Percentiles rank a stretch among this genome's conserved stretches.
These are phyloP conservation scores for Eclectus roratus DNA, from an alignment of 2,113 vertebrate species.

Conservation along the genomic window DNA sequence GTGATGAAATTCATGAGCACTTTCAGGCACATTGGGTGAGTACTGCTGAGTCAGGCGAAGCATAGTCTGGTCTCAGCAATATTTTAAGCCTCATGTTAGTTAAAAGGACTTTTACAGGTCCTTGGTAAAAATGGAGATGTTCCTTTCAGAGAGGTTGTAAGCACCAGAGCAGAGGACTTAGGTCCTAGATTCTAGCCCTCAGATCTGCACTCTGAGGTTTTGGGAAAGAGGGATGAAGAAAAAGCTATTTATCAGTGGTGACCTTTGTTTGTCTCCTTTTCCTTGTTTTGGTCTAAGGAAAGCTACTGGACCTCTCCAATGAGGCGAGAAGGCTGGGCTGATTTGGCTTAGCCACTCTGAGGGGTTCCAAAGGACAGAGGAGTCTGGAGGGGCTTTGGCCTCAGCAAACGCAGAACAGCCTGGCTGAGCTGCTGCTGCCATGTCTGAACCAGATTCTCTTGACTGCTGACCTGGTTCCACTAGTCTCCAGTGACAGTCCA, in stretches of 20 bases:
- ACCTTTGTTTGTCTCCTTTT: background rate
- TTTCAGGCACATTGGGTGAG: background rate
- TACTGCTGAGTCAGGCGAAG: constrained; percentile 22
- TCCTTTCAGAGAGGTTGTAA: background rate
- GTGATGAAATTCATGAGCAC: background rate
- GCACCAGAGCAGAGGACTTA: background rate
- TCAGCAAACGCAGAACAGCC: background rate
- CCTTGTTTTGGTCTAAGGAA: background rate
- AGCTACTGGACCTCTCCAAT: background rate
- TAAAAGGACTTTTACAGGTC: background rate
- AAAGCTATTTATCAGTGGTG: background rate
- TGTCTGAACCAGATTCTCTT: background rate
- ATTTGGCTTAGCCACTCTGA: background rate
- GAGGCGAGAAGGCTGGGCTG: background rate
- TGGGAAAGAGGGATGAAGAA: background rate
- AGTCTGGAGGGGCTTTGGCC: background rate
- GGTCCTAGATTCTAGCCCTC: background rate
- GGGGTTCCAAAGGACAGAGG: background rate
- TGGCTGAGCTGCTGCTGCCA: background rate
- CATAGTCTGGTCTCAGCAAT: background rate
- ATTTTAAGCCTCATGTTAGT: background rate
- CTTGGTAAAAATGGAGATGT: background rate
- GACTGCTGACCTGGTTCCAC: background rate
- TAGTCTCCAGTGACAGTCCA: background rate
- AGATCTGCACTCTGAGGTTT: background rate